Evolutionary conservation across 2,888 invertebrate species (phyloP), one percentile per base, ranked within the genome.

Genomic region (Holacanthella duospinosa): DNA sequence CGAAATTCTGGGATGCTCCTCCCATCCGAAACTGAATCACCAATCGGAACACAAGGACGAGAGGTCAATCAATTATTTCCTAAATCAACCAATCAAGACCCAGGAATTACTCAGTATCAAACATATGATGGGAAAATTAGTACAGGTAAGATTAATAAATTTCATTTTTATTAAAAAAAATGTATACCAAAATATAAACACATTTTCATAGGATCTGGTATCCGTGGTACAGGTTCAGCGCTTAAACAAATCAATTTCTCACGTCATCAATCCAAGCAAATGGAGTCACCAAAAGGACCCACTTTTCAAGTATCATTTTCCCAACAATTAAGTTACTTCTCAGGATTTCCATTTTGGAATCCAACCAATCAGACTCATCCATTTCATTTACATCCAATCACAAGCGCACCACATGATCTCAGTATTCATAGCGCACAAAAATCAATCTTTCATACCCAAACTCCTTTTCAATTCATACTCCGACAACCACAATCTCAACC

Each of bases 1-100:
- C 83, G 94, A 68, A 91, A 90, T 77, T 89, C 89, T 66, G 90
- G 90, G 24, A 68, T 70, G 70, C 62, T 71, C 25, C 61, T 66
- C 27, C 64, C 66, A 12, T 55, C 62, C 4, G 62, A 65, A 57
- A 16, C 29, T 12, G 57, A 28, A 9, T 16, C 16, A 36, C 36
- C 36, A 36, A 36, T 9, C 36, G 16, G 9, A 16, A 6, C 36
- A 28, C 57, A 12, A 21, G 4, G 12, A 21, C 9, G 6, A 3
- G 3, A 57, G n/a, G 19, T 9, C 29, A 4, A 19, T 25, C 29
- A 21, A 21, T 2, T 2, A 27, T 9, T 3, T 2, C 12, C 21
- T 19, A 57, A 29, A 29, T 4, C 29, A 29, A 28, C 21, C 29
- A 21, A 57, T 29, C 57, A 26, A 24, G 28, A 29, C 2, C 3